Evolutionary conservation across 2,797 vertebrate genomes (phyloP), one percentile per base, ranked within the genome.

Genomic region (Oreortyx pictus): DNA sequence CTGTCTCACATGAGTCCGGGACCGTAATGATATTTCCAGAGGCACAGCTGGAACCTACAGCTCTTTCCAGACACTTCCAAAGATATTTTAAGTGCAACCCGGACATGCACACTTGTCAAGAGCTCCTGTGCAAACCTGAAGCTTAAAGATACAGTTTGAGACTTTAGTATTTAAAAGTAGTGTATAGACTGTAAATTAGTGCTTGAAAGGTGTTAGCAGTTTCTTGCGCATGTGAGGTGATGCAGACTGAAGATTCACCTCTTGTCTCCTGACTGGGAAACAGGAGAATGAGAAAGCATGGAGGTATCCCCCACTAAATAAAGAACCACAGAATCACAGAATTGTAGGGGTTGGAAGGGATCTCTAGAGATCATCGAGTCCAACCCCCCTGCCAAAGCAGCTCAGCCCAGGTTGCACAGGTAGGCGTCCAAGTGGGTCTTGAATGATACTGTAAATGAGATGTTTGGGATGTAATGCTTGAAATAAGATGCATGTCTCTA

Each of bases 11-110:
- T 89, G 87, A 94, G 74, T 75, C 87, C 89, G 76, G 60, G 31
- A 88, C 43, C 7, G 15, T 93, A 83, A 96, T 83, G 85, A 96
- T 46, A 8, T 88, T 96, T 91, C 73, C 93, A 94, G 92, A 89
- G n/a, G 25, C 24, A 50, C 1, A 11, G 18, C 46, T 83, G 76
- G 87, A 91, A n/a, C 54, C 56, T 70, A 66, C 17, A 73, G 43
- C 31, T 75, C 73, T 88, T 93, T 93, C 76, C 85, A 89, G 76
- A 87, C 50, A 56, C 35, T 83, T 83, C 20, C 27, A 46, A 70
- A 88, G 62, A 76, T 50, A 83, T 92, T 87, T 89, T 78, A 86
- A 92, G 60, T 46, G 29, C 62, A 59, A 59, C 54, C 54, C 75
- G 77, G 82, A 88, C 56, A 56, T 29, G 49, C n/a, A 33, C 5